Evolutionary conservation across 35 echinoderm and acorn worm species (phyloP), one percentile per base, ranked within the genome.

Genomic region (Heliocidaris tuberculata): DNA sequence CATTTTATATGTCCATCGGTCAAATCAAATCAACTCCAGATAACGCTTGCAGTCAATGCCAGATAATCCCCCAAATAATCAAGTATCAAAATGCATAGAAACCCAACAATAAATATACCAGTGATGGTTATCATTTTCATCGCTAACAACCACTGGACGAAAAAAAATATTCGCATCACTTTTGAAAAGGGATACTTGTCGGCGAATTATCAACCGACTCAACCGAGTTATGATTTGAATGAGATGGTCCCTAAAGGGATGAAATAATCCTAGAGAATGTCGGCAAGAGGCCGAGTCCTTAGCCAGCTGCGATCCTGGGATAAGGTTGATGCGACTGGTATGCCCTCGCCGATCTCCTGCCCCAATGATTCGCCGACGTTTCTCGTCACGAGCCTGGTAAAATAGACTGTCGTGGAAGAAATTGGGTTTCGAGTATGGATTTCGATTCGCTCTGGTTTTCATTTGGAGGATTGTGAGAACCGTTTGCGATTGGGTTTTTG

Each of bases 261-360:
- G 19, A 48, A 56, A 93, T 50, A 93, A 93, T 93, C 91, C 91
- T 9, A 15, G n/a, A 59, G 91, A 49, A 93, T 93, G 91, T 93
- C 91, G 91, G 91, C 50, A 93, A 48, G 11, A 2, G 50, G 50
- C 16, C 50, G 19, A 30, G 13, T 27, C 48, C 91, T 93, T 59
- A 49, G 91, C 48, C 27, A 49, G n/a, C 19, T 89, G 31, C 32
- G 21, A 78, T 89, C 6, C 10, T 4, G 87, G 91, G 91, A 24
- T 93, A 49, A 59, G 50, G 16, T 93, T 93, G 48, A 93, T 93
- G 91, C 91, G 91, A 93, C 24, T 24, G 50, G 91, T 93, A 93
- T 56, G 91, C 50, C 91, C 47, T 15, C 87, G 6, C 87, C 15
- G 29, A 16, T 47, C 31, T 24, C 21, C 65, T n/a, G 65, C 0